Evolutionary conservation across 2,888 invertebrate genomes (phyloP).

Genomic region (Tenodera sinensis): DNA sequence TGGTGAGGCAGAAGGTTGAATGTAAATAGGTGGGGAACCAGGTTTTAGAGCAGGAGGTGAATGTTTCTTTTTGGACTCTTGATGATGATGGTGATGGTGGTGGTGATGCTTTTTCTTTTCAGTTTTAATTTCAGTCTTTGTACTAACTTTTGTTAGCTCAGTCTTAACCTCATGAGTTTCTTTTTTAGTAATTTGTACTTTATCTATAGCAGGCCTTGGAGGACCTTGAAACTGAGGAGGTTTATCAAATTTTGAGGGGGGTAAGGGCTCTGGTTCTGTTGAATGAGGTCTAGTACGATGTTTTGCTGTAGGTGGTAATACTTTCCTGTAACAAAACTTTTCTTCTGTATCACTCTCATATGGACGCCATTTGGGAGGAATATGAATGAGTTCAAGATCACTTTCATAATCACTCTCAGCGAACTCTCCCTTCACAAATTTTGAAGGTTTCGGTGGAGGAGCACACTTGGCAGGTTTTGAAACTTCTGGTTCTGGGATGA

Average conservation of each 20-base stretch:
- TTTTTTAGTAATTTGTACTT: conserved; percentile 18
- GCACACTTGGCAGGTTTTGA: conserved; percentile 44
- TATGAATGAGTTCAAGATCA: conserved; percentile 52
- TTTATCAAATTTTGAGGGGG: conserved; percentile 54
- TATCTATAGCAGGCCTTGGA: conserved; percentile 35
- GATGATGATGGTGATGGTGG: conserved; percentile 2
- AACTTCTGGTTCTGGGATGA: conserved; percentile 48
- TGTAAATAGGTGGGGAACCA: conserved; percentile 45
- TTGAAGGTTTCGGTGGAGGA: conserved; percentile 56
- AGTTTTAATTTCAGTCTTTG: conserved; percentile 29
- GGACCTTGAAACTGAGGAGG: conserved; percentile 48
- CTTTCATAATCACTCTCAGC: conserved; percentile 67
- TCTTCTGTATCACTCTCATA: conserved; percentile 64
- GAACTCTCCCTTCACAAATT: conserved; percentile 54
- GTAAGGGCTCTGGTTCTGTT: conserved; percentile 53
- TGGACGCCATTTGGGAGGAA: conserved; percentile 55
- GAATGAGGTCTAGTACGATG: conserved; percentile 50
- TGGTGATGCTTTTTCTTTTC: conserved; percentile 33
- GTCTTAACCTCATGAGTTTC: conserved; percentile 19
- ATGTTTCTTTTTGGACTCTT: conserved; percentile 31
- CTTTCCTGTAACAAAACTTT: conserved; percentile 53
- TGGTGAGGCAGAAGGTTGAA: conserved; percentile 38
- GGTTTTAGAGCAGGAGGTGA: conserved; percentile 44
- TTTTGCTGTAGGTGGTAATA: conserved; percentile 46
- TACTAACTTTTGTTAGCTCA: conserved; percentile 5